phyloP scores from a whole-genome alignment of 2,797 vertebrate genomes.

The Spheniscus humboldti region DNA sequence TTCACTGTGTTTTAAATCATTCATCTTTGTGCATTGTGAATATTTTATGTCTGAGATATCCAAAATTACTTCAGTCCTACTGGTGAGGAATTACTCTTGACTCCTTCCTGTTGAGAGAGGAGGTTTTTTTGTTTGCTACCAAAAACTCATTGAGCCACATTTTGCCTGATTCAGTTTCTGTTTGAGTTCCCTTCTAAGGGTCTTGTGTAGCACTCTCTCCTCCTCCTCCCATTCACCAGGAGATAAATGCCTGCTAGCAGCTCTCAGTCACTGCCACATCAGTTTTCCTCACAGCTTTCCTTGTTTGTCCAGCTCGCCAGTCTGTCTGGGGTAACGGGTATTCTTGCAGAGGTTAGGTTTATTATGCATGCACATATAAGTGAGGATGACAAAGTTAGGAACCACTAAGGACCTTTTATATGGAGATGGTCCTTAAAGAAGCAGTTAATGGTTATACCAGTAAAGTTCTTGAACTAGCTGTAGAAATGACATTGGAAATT shows the following conservation, averaged over 20 bases:
- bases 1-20: background rate
- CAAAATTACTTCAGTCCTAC: background rate
- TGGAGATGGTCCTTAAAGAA: background rate
- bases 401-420: background rate
- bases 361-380: background rate
- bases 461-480: background rate
- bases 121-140: background rate
- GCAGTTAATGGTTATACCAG: background rate
- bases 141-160: background rate
- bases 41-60: background rate
- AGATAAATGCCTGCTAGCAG: background rate
- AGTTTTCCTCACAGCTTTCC: background rate
- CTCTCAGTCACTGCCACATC: background rate
- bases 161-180: background rate
- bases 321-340: background rate
- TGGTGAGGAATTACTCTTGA: background rate
- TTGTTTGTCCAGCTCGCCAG: background rate
- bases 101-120: background rate
- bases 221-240: background rate
- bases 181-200: background rate
- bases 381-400: background rate
- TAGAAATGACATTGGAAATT: background rate
- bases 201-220: background rate
- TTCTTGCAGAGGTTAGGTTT: background rate
- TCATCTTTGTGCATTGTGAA: background rate